These are phyloP conservation scores for Neolamprologus sp. DNA, from an alignment of 2,113 vertebrate genomes.

Conservation along the genomic window DNA sequence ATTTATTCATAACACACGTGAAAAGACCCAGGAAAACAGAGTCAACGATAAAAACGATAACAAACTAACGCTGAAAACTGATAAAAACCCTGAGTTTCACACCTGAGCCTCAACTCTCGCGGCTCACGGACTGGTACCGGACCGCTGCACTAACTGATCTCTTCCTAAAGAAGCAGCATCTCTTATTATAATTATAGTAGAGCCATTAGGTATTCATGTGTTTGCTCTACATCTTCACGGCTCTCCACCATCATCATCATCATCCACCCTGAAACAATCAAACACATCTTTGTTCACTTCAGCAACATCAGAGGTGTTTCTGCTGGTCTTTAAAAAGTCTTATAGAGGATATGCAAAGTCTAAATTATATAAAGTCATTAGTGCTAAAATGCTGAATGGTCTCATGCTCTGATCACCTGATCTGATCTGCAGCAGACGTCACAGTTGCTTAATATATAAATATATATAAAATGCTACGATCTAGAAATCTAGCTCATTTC, in stretches of 20 bases:
- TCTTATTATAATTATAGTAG: not conserved
- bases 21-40: no score
- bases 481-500: not conserved
- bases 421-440: not conserved
- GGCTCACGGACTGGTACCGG: no score
- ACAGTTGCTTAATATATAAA: not conserved
- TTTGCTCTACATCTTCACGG: not conserved
- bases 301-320: not conserved
- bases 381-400: not conserved
- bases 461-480: not conserved
- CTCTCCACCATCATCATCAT: not conserved
- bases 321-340: not conserved
- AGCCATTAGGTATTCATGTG: not conserved
- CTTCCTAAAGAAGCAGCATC: not conserved
- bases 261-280: not conserved
- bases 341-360: not conserved
- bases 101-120: no score
- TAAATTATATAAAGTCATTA: not conserved
- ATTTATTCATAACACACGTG: no score
- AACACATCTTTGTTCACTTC: not conserved
- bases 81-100: no score
- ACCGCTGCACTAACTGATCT: not conserved
- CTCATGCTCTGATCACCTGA: not conserved
- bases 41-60: accelerated
- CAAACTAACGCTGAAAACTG: accelerated